Evolutionary conservation across 2,113 vertebrate genomes (phyloP), one percentile per base, ranked within the genome.

Genomic region (Empidonax traillii): DNA sequence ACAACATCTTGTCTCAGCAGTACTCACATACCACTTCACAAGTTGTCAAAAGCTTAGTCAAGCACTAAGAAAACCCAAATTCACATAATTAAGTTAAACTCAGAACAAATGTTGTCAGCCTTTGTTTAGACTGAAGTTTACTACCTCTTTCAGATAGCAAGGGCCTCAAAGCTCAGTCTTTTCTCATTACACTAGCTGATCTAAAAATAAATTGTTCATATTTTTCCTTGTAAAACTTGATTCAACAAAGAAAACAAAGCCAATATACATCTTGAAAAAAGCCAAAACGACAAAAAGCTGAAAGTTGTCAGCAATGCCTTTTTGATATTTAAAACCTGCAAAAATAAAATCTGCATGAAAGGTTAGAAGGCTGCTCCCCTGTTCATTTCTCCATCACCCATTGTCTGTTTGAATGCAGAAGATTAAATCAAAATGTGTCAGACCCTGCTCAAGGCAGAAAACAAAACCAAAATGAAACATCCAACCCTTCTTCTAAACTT

Each of bases 41-140:
- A 95, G 66, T 91, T 96, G 92, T 96, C 95, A 90, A 94, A 94
- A 93, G 71, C 58, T 85, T 93, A 87, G 94, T 97, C 81, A 87
- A 89, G 74, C 85, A 90, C 85, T 82, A 82, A 89, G 90, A 91
- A 94, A 96, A 68, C 53, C 62, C 69, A 87, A 94, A 94, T 53
- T 89, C 74, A 76, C 46, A 68, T 87, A 95, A 96, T 95, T 93
- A 94, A 68, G 69, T 85, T 95, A 93, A 91, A 93, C 62, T 94
- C 69, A 61, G 69, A 93, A 73, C 66, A 93, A 95, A 85, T 79
- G 71, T 82, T 89, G 56, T 89, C 81, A 93, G 44, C 17, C 31
- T 89, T 35, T 75, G 41, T 91, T 87, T 91, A 24, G 5, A 61
- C 49, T 74, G 55, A 94, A 94, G 65, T 87, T 96, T 89, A 7